Evolutionary conservation across 1,140 invertebrate species (phyloP), one percentile per base, ranked within the genome.

Genomic region (Heliothis subflexa): DNA sequence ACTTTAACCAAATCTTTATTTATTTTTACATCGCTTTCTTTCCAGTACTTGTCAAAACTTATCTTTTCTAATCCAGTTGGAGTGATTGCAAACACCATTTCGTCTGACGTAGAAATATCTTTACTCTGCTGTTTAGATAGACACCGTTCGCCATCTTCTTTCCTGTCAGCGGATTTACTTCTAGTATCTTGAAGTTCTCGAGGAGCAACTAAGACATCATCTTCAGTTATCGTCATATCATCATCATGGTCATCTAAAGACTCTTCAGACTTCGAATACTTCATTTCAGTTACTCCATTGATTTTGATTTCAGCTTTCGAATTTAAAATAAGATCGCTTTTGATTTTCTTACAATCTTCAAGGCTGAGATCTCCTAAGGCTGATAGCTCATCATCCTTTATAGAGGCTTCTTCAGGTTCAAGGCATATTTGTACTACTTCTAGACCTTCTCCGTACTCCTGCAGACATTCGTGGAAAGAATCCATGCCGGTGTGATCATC

Each of bases 401-500:
- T 89, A 1, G 94, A 95, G 5, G 93, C 73, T 70, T 95, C 94
- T 86, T 95, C 94, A 11, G 94, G 94, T 78, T 96, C 95, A 21
- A 96, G 88, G 80, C 95, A 95, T 82, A 96, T 96, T 84, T 96
- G 95, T 12, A 96, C 95, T 3, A 95, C 95, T 88, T 96, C 95
- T 55, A 96, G 78, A 57, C 95, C 95, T 83, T 96, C 95, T n/a
- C 95, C 95, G 82, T 96, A 96, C 82, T 96, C 95, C 88, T 96
- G 95, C 40, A 96, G 93, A 78, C 95, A 96, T 87, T 96, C 95
- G 83, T 96, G 95, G 77, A 95, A 96, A 21, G 95, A 96, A 77
- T 96, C 95, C 85, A 96, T 93, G 40, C 95, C 95, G 2, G 95
- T 96, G 76, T 96, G 95, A 80, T 96, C 95, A 62, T 96, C 95